Conservation (phyloP, 2,797 vertebrate species). For the Podargus strigoides region DNA sequence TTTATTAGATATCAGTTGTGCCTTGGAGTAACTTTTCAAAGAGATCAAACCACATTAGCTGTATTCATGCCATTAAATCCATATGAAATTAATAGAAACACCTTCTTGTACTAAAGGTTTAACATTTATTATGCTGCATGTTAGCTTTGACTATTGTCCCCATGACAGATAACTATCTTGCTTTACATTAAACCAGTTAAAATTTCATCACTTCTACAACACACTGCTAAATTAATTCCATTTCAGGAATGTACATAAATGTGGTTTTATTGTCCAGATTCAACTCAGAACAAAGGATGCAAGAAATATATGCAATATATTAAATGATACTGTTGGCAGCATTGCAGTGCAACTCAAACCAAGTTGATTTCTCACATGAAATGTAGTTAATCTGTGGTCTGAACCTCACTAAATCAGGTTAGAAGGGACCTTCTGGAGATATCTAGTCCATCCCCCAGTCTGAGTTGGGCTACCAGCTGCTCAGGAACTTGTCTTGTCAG, state of each 20-base stretch:
- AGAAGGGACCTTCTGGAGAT: background rate
- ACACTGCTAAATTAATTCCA: background rate
- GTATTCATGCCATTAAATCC: background rate
- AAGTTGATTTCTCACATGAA: background rate
- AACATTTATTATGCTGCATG: background rate
- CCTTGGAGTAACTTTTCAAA: conserved; percentile 11
- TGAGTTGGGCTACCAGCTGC: background rate
- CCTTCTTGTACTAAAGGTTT: background rate
- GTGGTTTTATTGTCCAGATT: background rate
- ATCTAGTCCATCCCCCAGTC: fast-evolving
- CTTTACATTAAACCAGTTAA: background rate
- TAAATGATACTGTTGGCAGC: background rate
- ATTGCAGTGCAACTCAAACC: background rate
- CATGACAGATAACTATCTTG: background rate
- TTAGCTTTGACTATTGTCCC: background rate
- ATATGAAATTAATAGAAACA: background rate
- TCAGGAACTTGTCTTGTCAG: background rate
- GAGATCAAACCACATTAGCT: background rate
- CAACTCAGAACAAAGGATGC: background rate
- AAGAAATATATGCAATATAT: background rate
- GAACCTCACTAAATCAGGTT: background rate
- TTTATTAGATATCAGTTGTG: background rate
- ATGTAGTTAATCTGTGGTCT: background rate
- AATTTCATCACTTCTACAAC: background rate
- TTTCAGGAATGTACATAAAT: background rate